Percentiles rank a stretch among this genome's conserved stretches.
These are phyloP conservation scores for Gavia stellata DNA, from an alignment of 2,113 vertebrate species.

Conservation along the genomic window DNA sequence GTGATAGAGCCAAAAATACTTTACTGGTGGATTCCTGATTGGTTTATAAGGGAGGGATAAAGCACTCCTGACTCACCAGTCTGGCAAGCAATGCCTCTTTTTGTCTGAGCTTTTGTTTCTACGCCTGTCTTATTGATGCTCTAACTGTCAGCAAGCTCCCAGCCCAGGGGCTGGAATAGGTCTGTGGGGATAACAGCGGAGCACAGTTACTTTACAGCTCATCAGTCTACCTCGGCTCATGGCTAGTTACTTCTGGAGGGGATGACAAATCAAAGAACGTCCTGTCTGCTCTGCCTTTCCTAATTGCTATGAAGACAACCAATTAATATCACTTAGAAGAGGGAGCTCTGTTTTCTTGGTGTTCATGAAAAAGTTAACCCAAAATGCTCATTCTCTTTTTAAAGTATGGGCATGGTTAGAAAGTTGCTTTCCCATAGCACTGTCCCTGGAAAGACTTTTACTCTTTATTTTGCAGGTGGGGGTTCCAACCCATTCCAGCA, in stretches of 20 bases:
- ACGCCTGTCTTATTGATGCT: not conserved
- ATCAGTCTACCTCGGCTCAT: not conserved
- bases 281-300: not conserved
- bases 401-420: not conserved
- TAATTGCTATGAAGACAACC: not conserved
- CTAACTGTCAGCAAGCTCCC: not conserved
- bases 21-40: not conserved
- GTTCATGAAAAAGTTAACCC: not conserved
- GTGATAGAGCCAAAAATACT: not conserved
- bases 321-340: not conserved
- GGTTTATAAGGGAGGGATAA: not conserved
- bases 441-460: not conserved
- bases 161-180: not conserved
- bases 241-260: not conserved
- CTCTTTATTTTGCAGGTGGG: slow-evolving; percentile 66
- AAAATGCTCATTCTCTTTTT: not conserved
- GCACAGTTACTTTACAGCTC: not conserved
- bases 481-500: slow-evolving; percentile 80
- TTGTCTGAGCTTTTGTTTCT: slow-evolving; percentile 9
- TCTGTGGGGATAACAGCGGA: not conserved
- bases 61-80: not conserved
- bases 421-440: not conserved
- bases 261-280: not conserved
- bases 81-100: not conserved
- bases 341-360: not conserved